These are phyloP conservation scores for Papilio demoleus DNA, from an alignment of 2,888 invertebrate species.

Conservation along the genomic window DNA sequence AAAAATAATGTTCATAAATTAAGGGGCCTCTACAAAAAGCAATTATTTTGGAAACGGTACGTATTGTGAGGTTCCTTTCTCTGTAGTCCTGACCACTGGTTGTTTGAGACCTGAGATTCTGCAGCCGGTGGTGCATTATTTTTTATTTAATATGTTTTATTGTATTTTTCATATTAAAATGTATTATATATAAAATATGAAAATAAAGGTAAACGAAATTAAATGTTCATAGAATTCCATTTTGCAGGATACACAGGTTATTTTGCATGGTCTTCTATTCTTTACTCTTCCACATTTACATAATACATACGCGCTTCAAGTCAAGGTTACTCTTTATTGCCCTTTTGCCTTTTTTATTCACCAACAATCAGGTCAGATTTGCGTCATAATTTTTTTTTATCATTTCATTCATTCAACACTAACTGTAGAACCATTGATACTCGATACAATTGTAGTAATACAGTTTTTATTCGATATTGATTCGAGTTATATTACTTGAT, in stretches of 20 bases:
- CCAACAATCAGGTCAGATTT: constrained; percentile 12
- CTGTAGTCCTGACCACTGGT: too few relatives aligned
- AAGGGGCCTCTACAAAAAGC: too few relatives aligned
- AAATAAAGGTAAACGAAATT: too few relatives aligned
- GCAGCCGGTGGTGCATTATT: too few relatives aligned
- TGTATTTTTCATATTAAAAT: too few relatives aligned
- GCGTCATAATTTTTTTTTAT: background rate
- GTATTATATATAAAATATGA: too few relatives aligned
- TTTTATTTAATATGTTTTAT: too few relatives aligned
- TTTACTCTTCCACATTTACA: background rate
- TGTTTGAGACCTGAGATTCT: too few relatives aligned
- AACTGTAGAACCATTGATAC: background rate
- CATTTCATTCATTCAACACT: background rate
- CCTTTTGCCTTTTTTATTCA: constrained; percentile 7
- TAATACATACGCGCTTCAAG: background rate
- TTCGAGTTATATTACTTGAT: background rate
- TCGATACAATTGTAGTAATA: background rate
- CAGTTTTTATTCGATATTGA: background rate
- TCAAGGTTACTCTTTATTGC: constrained; percentile 7
- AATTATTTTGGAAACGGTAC: too few relatives aligned
- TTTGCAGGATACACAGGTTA: background rate
- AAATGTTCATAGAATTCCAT: background rate
- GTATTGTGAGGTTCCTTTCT: too few relatives aligned
- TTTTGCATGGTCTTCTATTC: background rate
- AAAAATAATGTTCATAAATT: too few relatives aligned